These are phyloP conservation scores for Zonitis immaculata DNA, from an alignment of 2,888 invertebrate species.

Conservation along the genomic window DNA sequence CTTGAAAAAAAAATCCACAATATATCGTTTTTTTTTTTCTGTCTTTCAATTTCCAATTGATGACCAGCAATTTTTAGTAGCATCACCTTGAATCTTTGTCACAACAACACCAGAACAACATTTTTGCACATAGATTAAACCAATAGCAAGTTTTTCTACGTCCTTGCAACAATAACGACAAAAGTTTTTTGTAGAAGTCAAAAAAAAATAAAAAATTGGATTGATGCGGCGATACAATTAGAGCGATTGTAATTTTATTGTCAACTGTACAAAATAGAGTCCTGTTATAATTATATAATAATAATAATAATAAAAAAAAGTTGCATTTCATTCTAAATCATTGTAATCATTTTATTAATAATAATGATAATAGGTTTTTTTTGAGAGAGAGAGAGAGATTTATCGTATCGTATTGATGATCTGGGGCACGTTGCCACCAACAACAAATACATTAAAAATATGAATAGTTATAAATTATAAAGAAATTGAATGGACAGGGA, in stretches of 20 bases:
- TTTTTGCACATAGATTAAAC: neutral
- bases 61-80: too few relatives aligned
- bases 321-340: neutral
- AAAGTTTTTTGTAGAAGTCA: too few relatives aligned
- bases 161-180: neutral
- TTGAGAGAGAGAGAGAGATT: too few relatives aligned
- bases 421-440: constrained; percentile 34
- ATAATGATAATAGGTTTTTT: neutral
- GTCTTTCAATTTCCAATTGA: too few relatives aligned
- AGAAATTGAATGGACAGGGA: constrained; percentile 31
- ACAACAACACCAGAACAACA: neutral
- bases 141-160: neutral
- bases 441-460: constrained; percentile 38
- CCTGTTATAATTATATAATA: neutral
- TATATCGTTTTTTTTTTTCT: too few relatives aligned
- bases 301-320: too few relatives aligned
- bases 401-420: constrained; percentile 25
- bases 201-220: too few relatives aligned
- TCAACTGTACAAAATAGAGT: neutral
- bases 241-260: neutral
- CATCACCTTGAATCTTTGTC: neutral
- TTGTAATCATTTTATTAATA: neutral
- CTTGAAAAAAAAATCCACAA: too few relatives aligned
- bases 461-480: constrained; percentile 38
- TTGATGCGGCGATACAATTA: neutral